Evolutionary conservation across 2,888 invertebrate species (phyloP), one percentile per base, ranked within the genome.

Genomic region (Muschampia plurimacula): DNA sequence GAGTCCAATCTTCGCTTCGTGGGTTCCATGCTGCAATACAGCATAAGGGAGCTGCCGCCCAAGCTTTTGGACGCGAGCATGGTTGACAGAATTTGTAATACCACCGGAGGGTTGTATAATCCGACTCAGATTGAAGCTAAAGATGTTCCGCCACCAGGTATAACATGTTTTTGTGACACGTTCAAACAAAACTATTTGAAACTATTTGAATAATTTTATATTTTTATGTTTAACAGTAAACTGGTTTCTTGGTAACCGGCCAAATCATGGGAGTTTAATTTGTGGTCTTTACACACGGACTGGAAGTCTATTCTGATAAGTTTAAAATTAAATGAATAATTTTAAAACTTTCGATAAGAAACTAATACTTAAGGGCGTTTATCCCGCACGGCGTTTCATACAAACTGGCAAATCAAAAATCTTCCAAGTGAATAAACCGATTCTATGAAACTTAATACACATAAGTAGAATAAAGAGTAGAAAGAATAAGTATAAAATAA

Each of bases 81-180:
- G 13, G 78, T 76, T 81, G 89, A 75, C 87, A 95, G 79, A 81
- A 94, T 79, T 8, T 98, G 98, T 82, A 91, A 96, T 55, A 96
- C 96, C 0, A 97, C 97, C 0, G 97, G 97, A 9, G 95, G 92
- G 2, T 91, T 98, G 57, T 98, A 96, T 84, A 98, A 99, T 91
- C 99, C 99, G 0, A 95, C 90, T 9, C 93, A 93, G 6, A 78
- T 96, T 15, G 95, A 96, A 76, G 78, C 95, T n/a, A 91, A 93
- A 10, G 86, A 83, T 5, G 83, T 95, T 52, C 97, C 97, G 9
- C 97, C 97, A 0, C 93, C 97, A 76, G 97, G 97, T 94, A 84
- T 46, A 39, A 36, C 32, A 3, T 15, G 13, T 13, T 46, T 46
- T 46, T 13, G 13, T 46, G 2, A 32, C 3, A 32, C 32, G 3